phyloP scores from a whole-genome alignment of 2,113 vertebrate species.

The Pteropus alecto region DNA sequence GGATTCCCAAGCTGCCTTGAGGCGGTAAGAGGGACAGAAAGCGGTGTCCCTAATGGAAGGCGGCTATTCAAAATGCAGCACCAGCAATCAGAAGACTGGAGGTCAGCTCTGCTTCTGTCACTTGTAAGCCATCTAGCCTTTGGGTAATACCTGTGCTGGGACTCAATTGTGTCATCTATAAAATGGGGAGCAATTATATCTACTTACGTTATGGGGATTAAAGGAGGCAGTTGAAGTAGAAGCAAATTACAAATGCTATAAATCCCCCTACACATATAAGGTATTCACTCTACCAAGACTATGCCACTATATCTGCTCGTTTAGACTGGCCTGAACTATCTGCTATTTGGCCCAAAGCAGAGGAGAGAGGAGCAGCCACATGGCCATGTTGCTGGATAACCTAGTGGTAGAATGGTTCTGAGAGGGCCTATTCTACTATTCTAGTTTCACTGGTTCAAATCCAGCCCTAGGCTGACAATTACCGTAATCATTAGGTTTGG shows the following conservation, averaged over 20 bases:
- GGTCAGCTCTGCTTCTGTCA: neutral
- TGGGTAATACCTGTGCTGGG: neutral
- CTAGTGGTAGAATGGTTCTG: neutral
- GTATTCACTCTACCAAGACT: neutral
- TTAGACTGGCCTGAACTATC: neutral
- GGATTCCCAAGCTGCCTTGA: neutral
- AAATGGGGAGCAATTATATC: neutral
- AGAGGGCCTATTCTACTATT: neutral
- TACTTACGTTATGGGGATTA: neutral
- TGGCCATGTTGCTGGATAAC: conserved; percentile 17
- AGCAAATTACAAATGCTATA: neutral
- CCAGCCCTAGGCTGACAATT: conserved; percentile 45
- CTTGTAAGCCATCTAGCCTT: neutral
- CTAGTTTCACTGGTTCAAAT: conserved; percentile 65
- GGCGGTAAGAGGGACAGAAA: neutral
- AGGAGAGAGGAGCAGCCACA: neutral
- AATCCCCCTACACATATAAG: neutral
- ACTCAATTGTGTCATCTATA: neutral
- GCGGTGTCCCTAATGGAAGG: accelerated
- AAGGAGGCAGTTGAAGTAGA: neutral
- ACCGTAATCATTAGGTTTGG: conserved; percentile 40
- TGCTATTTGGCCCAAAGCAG: neutral
- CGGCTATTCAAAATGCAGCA: neutral
- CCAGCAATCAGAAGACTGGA: neutral
- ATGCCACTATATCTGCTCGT: neutral